phyloP scores from a whole-genome alignment of 2,113 vertebrate genomes.

The Ptilorrhoa leucosticta region DNA sequence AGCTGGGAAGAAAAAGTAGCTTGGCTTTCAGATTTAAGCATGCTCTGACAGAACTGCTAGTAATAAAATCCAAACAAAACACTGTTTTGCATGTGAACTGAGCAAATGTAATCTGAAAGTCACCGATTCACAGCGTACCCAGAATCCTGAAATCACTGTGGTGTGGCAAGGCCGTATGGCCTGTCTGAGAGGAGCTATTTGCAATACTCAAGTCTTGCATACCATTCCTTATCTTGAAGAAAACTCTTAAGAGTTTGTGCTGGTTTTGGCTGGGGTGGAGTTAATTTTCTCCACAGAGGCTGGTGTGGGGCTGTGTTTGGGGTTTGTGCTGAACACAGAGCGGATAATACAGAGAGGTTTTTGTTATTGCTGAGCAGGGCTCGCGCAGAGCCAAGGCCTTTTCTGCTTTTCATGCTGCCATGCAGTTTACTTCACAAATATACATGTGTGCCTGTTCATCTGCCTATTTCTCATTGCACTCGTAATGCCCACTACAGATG shows the following conservation, averaged over 20 bases:
- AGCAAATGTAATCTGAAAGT: background rate
- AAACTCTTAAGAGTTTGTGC: background rate
- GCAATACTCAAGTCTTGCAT: background rate
- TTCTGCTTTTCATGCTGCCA: background rate
- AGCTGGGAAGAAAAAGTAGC: background rate
- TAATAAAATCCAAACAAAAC: constrained; percentile 26
- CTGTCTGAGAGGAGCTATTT: background rate
- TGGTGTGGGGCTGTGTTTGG: background rate
- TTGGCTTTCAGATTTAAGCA: background rate
- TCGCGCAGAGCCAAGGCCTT: background rate
- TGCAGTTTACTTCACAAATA: background rate
- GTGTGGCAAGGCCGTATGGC: background rate
- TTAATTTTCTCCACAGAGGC: background rate
- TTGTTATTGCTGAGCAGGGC: background rate
- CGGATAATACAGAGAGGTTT: background rate
- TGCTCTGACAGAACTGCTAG: background rate
- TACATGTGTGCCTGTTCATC: background rate
- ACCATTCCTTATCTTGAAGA: background rate
- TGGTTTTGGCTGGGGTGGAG: background rate
- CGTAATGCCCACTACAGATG: background rate
- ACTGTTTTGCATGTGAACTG: background rate
- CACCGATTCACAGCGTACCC: background rate
- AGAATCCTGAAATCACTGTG: background rate
- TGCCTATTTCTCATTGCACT: background rate
- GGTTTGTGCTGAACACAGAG: background rate